Evolutionary conservation across 2,888 invertebrate species (phyloP), one percentile per base, ranked within the genome.

Genomic region (Lymantria monacha): DNA sequence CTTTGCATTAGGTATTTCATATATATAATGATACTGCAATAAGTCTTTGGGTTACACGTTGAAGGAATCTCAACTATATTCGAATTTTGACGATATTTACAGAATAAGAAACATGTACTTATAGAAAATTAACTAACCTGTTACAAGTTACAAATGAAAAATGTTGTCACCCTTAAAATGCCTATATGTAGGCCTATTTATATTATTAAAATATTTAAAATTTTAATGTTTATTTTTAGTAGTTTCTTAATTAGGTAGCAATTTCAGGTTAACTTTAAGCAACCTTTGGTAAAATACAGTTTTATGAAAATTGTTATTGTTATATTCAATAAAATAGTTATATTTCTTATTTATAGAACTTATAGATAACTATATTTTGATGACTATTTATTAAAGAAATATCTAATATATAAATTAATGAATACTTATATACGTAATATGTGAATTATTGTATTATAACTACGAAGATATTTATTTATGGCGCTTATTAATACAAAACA

Each of bases 261-360:
- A 54, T 61, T 57, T 56, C 42, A 51, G 52, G 63, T 48, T 49
- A 59, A 66, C 69, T 66, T 69, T 69, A 52, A 69, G 69, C 62
- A 56, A 55, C 59, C 66, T 52, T 49, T n/a, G 44, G 55, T 53
- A 61, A 59, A 53, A 61, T 49, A 51, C 22, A 48, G 45, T 51
- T 58, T 47, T 56, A 55, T 53, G 22, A 22, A 22, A 22, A 22
- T 22, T 22, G 22, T 22, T 22, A 22, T 22, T 22, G 22, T 22
- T 22, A 22, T 22, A n/a, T n/a, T n/a, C n/a, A n/a, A n/a, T n/a
- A n/a, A 22, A 22, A 22, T 22, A 22, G 41, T 52, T 57, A 53
- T 42, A 60, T 51, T 36, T 36, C 36, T 9, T n/a, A 36, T 36
- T 36, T 7, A n/a, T 36, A 36, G 36, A 11, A 11, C 36, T 11